Evolutionary conservation across 2,888 invertebrate genomes (phyloP).

Genomic region (Synergus japonicus): DNA sequence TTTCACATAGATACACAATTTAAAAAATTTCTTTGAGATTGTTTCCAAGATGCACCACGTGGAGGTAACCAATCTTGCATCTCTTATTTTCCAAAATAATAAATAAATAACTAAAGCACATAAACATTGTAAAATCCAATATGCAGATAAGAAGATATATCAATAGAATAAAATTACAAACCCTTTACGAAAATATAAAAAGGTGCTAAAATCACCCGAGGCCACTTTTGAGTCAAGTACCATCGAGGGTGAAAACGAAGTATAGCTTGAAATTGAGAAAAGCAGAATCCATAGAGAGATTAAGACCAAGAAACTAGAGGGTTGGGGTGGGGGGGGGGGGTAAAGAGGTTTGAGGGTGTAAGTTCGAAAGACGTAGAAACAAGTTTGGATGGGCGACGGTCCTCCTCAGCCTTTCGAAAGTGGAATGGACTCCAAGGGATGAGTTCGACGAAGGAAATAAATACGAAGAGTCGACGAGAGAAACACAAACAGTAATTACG

Average conservation of each 20-base stretch:
- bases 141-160: too few relatives aligned
- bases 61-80: too few relatives aligned
- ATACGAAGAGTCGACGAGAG: conserved; percentile 72
- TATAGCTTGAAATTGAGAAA: conserved; percentile 61
- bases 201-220: not conserved
- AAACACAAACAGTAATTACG: conserved; percentile 78
- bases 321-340: conserved; percentile 51
- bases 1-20: too few relatives aligned
- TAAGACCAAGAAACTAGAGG: conserved; percentile 48
- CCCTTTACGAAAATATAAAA: not conserved
- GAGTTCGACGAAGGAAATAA: conserved; percentile 63
- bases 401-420: conserved; percentile 50
- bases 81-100: too few relatives aligned
- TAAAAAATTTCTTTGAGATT: too few relatives aligned
- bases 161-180: not conserved
- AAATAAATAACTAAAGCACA: too few relatives aligned
- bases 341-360: conserved; percentile 55
- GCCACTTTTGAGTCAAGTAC: conserved; percentile 43
- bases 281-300: conserved; percentile 51
- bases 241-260: conserved; percentile 41
- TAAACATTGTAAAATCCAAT: too few relatives aligned
- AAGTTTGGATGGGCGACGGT: conserved; percentile 57
- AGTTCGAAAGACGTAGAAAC: conserved; percentile 65
- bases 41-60: too few relatives aligned
- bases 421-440: conserved; percentile 55